Evolutionary conservation across 2,113 vertebrate genomes (phyloP), one percentile per base, ranked within the genome.

Genomic region (Murina feae): DNA sequence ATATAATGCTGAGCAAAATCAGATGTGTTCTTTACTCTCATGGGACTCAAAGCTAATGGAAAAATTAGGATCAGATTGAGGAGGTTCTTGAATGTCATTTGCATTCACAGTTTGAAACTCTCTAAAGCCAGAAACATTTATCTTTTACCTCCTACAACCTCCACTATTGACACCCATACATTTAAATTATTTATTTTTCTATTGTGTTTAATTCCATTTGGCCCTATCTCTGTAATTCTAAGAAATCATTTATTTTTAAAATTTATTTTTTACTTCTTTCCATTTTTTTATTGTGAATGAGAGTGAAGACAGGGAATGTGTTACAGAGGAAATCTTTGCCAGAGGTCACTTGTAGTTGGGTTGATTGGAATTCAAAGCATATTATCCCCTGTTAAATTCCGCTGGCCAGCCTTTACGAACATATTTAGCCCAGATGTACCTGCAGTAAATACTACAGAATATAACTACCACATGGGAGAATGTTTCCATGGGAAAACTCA

Each of bases 321-420:
- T 96, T 85, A 63, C 12, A n/a, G 4, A 74, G 37, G 42, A 47
- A 58, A 30, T 68, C 71, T 92, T 90, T 94, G 76, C 72, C 92
- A 92, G 71, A 89, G 85, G 68, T 95, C 68, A 88, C 53, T 95
- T 90, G 63, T 90, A 90, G 65, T 93, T 95, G 95, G 84, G 30
- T 85, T 93, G 60, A 81, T 71, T 96, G 82, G 79, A 96, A 97
- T 94, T 96, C 66, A 82, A 93, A 95, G 87, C 39, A 32, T 81
- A 78, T 94, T 87, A 85, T 35, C 75, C 87, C 86, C 55, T 63
- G 44, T 69, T 95, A 58, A 89, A 86, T 79, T 60, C 85, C 74
- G 20, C 86, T 92, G 37, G n/a, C 66, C 30, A 95, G 39, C 37
- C 12, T 37, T 28, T 30, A 69, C 35, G 25, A 76, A 88, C 78